Base-by-base conservation (phyloP, 2,113 vertebrate genomes). In the Syngnathus scovelli region DNA sequence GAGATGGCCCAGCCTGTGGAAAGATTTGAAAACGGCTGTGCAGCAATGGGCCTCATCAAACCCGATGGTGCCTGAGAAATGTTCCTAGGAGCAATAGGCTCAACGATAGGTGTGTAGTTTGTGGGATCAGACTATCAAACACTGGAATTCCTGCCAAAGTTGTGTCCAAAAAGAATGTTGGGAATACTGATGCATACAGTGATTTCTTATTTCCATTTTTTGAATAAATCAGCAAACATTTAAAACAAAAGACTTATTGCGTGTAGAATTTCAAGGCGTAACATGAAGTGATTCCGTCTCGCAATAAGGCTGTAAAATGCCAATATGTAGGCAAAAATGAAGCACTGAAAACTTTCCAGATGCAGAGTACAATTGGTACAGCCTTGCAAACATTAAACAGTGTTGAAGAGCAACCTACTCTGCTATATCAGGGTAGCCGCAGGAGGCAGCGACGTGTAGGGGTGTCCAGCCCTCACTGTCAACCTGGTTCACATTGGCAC, bases 401-500 rank as follows among this genome's bases (percentile, higher is more conserved):
- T 33, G 27, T 7, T 36, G 13, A 64, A 61, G n/a, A 64, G 18
- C 9, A 74, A 90, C 90, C 86, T 89, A 98, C 96, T 96, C 93
- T 82, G 93, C 93, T 54, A 98, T 96, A 80, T 98, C 96, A 68
- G 92, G 84, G 72, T 95, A 91, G 54, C 95, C 95, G 70, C 96
- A 98, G 41, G 95, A 96, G 1, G 95, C 93, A 9, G 94, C 94
- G 0, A 95, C 95, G 2, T 98, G 96, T 36, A 98, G 94, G 7
- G 96, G 93, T 7, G 95, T 96, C 96, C 96, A 98, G 80, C 95
- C 96, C 88, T 97, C 96, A 0, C 90, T 96, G 88, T 98, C 96
- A 18, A 95, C 94, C 83, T 94, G 95, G 90, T 98, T 96, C 68
- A 96, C 90, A 5, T 86, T 86, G 78, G 96, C 95, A 77, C 90